These are phyloP conservation scores for Sandelia bainsii DNA, from an alignment of 2,797 vertebrate species.

Conservation along the genomic window DNA sequence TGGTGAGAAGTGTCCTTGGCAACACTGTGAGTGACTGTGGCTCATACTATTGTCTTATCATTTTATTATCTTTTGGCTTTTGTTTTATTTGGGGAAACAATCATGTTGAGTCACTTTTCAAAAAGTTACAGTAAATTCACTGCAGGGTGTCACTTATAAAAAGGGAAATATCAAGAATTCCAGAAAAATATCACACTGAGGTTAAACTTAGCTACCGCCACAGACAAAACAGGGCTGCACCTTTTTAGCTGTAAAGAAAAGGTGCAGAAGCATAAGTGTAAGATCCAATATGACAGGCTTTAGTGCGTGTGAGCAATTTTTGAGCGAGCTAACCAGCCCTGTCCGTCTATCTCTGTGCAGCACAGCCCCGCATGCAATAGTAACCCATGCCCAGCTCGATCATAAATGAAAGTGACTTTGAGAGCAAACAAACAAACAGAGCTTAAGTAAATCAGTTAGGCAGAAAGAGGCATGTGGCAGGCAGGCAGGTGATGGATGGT, in stretches of 20 bases:
- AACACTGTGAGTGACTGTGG: constrained; percentile 12
- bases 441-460: constrained; percentile 80
- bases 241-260: constrained; percentile 21
- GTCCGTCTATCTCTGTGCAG: constrained; percentile 33
- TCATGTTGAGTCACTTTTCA: constrained; percentile 1
- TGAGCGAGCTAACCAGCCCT: constrained; percentile 19
- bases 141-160: constrained; percentile 10
- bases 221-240: constrained; percentile 13
- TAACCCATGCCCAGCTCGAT: constrained; percentile 52
- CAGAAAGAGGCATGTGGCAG: constrained; percentile 77
- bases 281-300: constrained; percentile 51
- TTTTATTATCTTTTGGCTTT: constrained; percentile 32
- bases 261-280: constrained; percentile 14
- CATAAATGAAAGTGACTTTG: constrained; percentile 84
- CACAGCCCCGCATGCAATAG: constrained; percentile 33
- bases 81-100: constrained; percentile 23
- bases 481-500: constrained; percentile 84
- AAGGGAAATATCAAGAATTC: not conserved
- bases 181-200: too few species aligned
- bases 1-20: constrained; percentile 2
- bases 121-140: constrained; percentile 17
- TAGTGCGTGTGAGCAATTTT: constrained; percentile 36
- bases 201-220: not conserved
- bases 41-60: constrained; percentile 22
- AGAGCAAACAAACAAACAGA: constrained; percentile 79